Conservation (phyloP, 2,797 vertebrate species). For the Muscicapa striata region DNA sequence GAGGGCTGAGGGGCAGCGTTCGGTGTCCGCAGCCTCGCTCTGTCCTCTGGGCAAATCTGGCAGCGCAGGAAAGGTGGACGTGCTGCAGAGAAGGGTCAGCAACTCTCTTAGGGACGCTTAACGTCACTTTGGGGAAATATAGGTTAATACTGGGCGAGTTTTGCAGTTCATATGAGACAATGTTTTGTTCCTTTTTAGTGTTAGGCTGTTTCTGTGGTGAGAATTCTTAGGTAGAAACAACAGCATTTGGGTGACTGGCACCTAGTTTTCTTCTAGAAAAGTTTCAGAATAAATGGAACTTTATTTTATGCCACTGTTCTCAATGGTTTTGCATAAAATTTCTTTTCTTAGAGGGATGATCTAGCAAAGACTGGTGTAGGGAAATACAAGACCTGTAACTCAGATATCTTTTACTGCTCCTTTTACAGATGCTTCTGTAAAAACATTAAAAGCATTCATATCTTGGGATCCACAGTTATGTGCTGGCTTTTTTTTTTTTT, state of each 20-base stretch:
- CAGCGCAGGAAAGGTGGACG: neutral
- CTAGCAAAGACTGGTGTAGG: neutral
- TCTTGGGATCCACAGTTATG: neutral
- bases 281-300: neutral
- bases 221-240: neutral
- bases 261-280: neutral
- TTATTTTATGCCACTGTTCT: neutral
- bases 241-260: neutral
- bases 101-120: rapidly evolving
- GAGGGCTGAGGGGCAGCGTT: neutral
- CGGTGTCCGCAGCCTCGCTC: neutral
- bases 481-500: neutral
- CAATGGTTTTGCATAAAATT: neutral
- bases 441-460: neutral
- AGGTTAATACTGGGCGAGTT: neutral
- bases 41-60: too few species aligned
- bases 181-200: neutral
- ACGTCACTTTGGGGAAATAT: neutral
- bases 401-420: neutral
- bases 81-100: neutral
- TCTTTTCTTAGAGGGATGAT: neutral
- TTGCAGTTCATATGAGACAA: rapidly evolving
- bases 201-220: neutral
- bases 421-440: neutral
- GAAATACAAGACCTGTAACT: neutral